Conservation (phyloP, 2,113 vertebrate species). For the Nothobranchius kuhntae region DNA sequence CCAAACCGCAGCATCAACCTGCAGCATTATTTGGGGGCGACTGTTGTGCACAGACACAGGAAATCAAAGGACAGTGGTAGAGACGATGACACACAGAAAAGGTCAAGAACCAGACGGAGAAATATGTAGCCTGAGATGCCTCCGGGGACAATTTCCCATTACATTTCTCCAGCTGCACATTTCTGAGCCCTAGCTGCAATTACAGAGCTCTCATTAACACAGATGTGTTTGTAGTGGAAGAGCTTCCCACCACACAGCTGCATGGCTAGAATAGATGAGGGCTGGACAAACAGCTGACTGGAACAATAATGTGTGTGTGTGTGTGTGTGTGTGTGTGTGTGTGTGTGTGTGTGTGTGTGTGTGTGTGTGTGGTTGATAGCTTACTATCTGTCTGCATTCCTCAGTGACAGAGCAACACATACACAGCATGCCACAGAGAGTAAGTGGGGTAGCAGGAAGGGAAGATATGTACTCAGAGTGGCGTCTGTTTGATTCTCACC, state of each 20-base stretch:
- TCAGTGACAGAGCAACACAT: conserved; percentile 44
- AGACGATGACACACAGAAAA: conserved; percentile 33
- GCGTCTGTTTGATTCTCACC: conserved; percentile 25
- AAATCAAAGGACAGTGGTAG: conserved; percentile 20
- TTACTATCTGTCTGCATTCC: conserved; percentile 66
- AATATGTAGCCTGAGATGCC: conserved; percentile 16
- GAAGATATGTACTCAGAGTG: conserved; percentile 16
- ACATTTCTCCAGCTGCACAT: conserved; percentile 36
- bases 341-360: conserved; percentile 7
- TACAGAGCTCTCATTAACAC: conserved; percentile 34
- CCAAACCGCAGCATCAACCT: conserved; percentile 16
- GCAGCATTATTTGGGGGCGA: not conserved
- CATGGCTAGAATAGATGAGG: conserved; percentile 48
- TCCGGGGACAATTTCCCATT: conserved; percentile 45
- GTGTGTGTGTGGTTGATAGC: conserved; percentile 35
- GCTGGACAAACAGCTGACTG: conserved; percentile 42
- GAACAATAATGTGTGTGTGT: conserved; percentile 10
- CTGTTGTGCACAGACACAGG: conserved; percentile 4
- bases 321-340: too few relatives aligned
- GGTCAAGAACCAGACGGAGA: conserved; percentile 47
- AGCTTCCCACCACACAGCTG: conserved; percentile 47
- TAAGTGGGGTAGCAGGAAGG: conserved; percentile 1
- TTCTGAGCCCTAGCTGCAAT: conserved; percentile 12
- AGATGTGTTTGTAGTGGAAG: conserved; percentile 26
- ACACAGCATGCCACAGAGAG: conserved; percentile 28